A percentile compares a stretch with the other conserved stretches of the same genome.
These are phyloP conservation scores for Acipenser oxyrinchus DNA, from an alignment of 2,797 vertebrate species.

Conservation along the genomic window DNA sequence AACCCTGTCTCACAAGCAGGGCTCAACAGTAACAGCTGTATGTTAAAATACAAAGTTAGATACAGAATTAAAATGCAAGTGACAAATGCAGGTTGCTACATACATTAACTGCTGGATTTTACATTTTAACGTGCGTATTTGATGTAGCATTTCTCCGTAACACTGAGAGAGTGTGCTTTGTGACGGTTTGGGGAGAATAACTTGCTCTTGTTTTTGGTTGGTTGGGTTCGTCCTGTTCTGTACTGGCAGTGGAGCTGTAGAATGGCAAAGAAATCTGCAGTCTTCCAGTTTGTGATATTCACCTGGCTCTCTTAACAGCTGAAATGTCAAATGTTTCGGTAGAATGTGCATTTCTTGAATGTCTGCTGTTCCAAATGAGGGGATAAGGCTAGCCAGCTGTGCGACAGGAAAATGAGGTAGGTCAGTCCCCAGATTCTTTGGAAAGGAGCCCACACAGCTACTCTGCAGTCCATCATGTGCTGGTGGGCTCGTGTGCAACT, in stretches of 20 bases:
- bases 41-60: no score
- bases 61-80: no score
- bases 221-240: no score
- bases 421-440: slow-evolving; percentile 6
- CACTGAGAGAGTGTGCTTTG: no score
- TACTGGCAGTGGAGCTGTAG: not conserved
- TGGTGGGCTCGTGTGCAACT: not conserved
- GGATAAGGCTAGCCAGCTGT: slow-evolving; percentile 14
- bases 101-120: no score
- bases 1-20: no score
- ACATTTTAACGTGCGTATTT: no score
- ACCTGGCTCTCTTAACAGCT: slow-evolving; percentile 23
- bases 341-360: slow-evolving; percentile 3
- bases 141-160: no score
- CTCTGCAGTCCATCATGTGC: not conserved
- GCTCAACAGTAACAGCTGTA: no score
- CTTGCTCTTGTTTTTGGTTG: no score
- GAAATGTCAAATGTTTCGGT: slow-evolving; percentile 6
- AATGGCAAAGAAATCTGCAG: slow-evolving; percentile 15
- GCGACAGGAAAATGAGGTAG: not conserved
- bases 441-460: not conserved
- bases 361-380: slow-evolving; percentile 13
- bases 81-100: no score
- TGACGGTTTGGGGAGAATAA: no score
- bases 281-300: slow-evolving; percentile 14